These are phyloP conservation scores for Aphelenchoides bicaudatus DNA, from an alignment of 2,888 invertebrate genomes.

Conservation along the genomic window DNA sequence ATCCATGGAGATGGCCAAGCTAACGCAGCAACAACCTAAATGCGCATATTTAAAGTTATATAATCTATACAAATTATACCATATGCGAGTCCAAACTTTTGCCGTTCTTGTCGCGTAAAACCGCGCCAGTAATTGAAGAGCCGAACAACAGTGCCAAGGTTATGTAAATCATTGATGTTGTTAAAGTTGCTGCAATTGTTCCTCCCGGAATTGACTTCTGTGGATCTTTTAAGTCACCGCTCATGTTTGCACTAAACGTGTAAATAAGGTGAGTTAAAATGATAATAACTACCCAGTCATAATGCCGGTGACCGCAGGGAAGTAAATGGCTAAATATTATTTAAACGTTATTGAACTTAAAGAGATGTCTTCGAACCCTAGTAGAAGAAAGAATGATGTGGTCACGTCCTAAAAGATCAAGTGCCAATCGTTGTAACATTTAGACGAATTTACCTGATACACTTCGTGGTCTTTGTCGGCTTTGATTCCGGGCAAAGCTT, in stretches of 20 bases:
- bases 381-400: conserved; percentile 87
- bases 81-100: conserved; percentile 90
- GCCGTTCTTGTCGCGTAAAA: conserved; percentile 96
- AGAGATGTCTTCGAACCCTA: no score
- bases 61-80: no score
- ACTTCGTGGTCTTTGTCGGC: conserved; percentile 64
- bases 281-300: no score
- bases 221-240: conserved; percentile 70
- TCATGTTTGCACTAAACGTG: conserved; percentile 37
- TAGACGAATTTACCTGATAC: conserved; percentile 52
- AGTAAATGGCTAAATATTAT: conserved; percentile 98
- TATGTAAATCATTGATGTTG: conserved; percentile 91
- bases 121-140: conserved; percentile 82
- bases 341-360: no score
- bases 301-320: conserved; percentile 98
- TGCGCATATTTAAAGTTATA: no score
- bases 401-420: no score
- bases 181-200: conserved; percentile 90
- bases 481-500: conserved; percentile 44
- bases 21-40: conserved; percentile 92
- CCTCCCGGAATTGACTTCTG: conserved; percentile 97
- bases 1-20: conserved; percentile 99
- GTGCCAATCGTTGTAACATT: no score
- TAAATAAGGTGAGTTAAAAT: no score
- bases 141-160: conserved; percentile 79